Evolutionary conservation across 2,888 invertebrate species (phyloP).

Genomic region (Drosophila longiperda): DNA sequence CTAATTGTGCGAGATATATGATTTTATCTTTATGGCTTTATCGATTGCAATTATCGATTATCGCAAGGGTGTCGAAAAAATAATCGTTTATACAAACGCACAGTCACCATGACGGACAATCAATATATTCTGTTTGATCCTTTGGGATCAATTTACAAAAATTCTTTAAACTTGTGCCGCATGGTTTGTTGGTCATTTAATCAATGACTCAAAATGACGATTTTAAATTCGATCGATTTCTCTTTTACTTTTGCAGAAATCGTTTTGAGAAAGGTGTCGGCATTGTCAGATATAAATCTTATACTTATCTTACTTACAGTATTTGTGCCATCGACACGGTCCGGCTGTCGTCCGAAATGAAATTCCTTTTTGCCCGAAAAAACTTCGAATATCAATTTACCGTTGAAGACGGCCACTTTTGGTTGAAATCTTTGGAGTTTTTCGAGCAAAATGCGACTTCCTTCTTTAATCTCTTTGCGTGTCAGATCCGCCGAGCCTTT

Average conservation of each 20-base stretch:
- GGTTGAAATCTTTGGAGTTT: conserved; percentile 96
- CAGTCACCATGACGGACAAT: no score
- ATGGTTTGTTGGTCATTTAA: neutral
- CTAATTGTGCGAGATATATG: neutral
- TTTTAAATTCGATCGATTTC: neutral
- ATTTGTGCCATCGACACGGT: conserved; percentile 95
- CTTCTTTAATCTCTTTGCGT: conserved; percentile 96
- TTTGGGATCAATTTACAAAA: no score
- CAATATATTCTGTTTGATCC: no score
- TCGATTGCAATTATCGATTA: no score
- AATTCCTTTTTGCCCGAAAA: conserved; percentile 99
- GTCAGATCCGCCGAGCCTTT: conserved; percentile 98
- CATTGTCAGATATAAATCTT: neutral
- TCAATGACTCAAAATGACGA: neutral
- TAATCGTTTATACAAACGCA: no score
- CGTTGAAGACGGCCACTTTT: conserved; percentile 98
- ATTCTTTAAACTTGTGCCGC: neutral
- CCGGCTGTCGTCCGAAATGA: conserved; percentile 97
- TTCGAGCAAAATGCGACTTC: conserved; percentile 93
- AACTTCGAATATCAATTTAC: conserved; percentile 99
- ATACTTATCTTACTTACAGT: conserved; percentile 89
- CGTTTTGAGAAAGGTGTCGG: no score
- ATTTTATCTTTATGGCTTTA: no score
- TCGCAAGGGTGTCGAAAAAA: no score
- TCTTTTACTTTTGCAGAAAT: no score